Percentiles rank a stretch among this genome's conserved stretches.
Evolutionary conservation across 2,797 vertebrate genomes (phyloP).

Genomic region (Argyrosomus regius): DNA sequence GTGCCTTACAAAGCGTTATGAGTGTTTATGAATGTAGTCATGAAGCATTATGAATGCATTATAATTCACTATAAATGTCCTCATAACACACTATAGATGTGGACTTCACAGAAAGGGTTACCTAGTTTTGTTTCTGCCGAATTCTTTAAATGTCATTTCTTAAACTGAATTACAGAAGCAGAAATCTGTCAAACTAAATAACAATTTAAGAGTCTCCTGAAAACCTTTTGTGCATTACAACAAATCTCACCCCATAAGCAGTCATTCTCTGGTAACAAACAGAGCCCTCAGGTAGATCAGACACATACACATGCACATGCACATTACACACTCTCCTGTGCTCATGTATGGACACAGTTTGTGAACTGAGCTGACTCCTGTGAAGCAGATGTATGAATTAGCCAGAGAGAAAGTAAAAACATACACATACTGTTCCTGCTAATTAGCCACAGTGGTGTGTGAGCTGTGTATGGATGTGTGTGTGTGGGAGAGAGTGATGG

Average conservation of each 20-base stretch:
- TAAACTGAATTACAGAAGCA: not conserved
- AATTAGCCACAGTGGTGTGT: constrained; percentile 41
- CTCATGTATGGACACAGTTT: not conserved
- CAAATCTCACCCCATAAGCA: not conserved
- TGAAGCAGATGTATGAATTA: constrained; percentile 69
- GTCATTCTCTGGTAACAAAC: not conserved
- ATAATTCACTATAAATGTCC: no score
- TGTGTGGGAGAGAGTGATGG: constrained; percentile 17
- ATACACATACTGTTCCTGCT: constrained; percentile 24
- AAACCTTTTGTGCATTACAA: not conserved
- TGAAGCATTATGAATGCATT: no score
- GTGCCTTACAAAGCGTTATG: no score
- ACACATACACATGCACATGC: not conserved
- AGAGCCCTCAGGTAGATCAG: not conserved
- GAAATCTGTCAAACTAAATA: not conserved
- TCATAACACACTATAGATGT: no score
- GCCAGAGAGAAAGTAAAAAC: constrained; percentile 50
- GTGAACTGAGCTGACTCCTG: constrained; percentile 40
- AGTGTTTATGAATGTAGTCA: no score
- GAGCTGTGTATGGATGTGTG: constrained; percentile 23
- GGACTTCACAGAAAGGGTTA: no score
- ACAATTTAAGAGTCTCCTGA: no score
- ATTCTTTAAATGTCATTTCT: not conserved
- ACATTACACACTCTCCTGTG: not conserved
- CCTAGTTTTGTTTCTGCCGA: not conserved